phyloP scores from a whole-genome alignment of 2,888 invertebrate species.

The Podabrus alpinus region DNA sequence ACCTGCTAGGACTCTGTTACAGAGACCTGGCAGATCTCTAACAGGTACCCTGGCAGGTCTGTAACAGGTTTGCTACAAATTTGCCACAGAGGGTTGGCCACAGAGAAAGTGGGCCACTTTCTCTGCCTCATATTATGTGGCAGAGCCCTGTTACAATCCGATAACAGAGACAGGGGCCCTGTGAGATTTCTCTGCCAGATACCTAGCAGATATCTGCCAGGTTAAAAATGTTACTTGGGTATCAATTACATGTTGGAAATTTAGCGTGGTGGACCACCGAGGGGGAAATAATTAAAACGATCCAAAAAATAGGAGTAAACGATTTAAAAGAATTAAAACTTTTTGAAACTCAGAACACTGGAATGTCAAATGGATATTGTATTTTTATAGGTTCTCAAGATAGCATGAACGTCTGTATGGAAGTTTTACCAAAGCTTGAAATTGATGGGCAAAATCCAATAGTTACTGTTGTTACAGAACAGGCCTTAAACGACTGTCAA shows the following conservation, averaged over 20 bases:
- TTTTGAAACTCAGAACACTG: slow-evolving; percentile 98
- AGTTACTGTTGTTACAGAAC: slow-evolving; percentile 94
- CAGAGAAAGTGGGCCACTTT: too few species aligned
- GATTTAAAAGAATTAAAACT: slow-evolving; percentile 98
- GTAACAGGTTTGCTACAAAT: too few species aligned
- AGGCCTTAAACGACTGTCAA: slow-evolving; percentile 82
- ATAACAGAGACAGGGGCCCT: too few species aligned
- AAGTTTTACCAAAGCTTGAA: slow-evolving; percentile 92
- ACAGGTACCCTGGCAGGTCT: too few species aligned
- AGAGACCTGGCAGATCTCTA: too few species aligned
- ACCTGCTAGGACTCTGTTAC: too few species aligned
- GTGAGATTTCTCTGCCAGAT: too few species aligned
- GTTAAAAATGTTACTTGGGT: too few species aligned
- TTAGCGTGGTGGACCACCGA: slow-evolving; percentile 99
- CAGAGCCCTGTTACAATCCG: too few species aligned
- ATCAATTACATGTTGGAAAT: slow-evolving; percentile 96
- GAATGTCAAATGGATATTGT: slow-evolving; percentile 98
- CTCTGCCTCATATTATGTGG: too few species aligned
- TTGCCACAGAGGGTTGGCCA: too few species aligned
- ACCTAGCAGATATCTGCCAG: too few species aligned
- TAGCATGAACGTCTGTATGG: slow-evolving; percentile 87
- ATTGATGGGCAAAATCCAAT: slow-evolving; percentile 94
- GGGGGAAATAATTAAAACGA: slow-evolving; percentile 91
- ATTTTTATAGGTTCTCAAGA: slow-evolving; percentile 91
- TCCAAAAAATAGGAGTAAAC: slow-evolving; percentile 83